Evolutionary conservation across 1,140 invertebrate genomes (phyloP), one percentile per base, ranked within the genome.

Genomic region (Rhagoletis pomonella): DNA sequence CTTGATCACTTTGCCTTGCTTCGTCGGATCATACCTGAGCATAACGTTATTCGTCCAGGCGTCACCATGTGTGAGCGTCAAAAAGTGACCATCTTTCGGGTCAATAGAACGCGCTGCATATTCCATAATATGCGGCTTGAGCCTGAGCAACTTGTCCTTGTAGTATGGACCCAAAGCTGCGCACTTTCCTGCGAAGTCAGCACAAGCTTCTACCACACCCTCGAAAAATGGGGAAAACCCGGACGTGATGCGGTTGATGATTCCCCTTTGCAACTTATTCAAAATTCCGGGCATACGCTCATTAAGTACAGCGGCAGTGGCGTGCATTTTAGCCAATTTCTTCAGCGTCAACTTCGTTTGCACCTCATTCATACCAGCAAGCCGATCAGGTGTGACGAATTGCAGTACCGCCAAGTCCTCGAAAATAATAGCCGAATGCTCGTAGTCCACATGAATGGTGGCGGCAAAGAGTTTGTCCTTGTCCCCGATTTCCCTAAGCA

Each of bases 21-120:
- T 93, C 89, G 4, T 58, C 42, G 17, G 17, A 2, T 0, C 96
- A 87, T 95, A 95, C 14, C 93, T 91, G 91, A 96, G 95, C 87
- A 96, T 90, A 91, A 95, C 94, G 89, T 96, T 96, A 89, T 96
- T 96, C 0, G 94, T 91, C 95, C 95, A 96, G 4, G 93, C 93
- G 90, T 96, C 96, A 19, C 96, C 96, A 85, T 96, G 96, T 88
- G 94, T 94, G 29, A 96, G 90, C 2, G 95, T 95, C 86, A 94
- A 94, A 87, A 95, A 95, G 29, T 94, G 92, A 5, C 94, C 92
- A 2, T 91, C 86, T 14, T 94, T 86, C 0, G 90, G 88, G 77
- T 92, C 90, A 69, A 91, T 90, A 4, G 90, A 89, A 2, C 86
- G 60, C 9, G 89, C 86, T 1, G 87, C 89, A 85, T 92, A 90